Evolutionary conservation across 2,113 vertebrate species (phyloP), one percentile per base, ranked within the genome.

Genomic region (Orthonyx spaldingii): DNA sequence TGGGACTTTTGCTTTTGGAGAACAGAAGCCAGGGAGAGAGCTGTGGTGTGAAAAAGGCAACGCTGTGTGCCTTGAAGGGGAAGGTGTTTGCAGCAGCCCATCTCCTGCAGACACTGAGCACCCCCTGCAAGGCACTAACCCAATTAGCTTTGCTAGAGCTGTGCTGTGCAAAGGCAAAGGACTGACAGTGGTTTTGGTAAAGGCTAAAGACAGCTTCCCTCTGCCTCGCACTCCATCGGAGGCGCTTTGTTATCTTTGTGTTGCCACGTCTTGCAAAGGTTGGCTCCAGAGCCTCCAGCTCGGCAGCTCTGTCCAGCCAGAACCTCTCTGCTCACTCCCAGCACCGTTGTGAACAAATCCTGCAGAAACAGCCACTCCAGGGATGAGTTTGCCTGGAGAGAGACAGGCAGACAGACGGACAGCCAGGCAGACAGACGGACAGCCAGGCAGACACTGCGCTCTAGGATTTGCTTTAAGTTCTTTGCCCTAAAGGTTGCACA

Each of bases 1-100:
- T 97, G 96, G 96, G 90, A 94, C 93, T 97, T 97, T 97, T 93
- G 95, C 97, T 97, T 96, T 92, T 94, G 2, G 94, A 97, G 95
- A 83, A 94, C 93, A 97, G 93, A 96, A 96, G 77, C 79, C 89
- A 17, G 92, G 84, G 93, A 93, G 94, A 95, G 80, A 96, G 96
- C 90, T 78, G 96, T 84, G 95, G 93, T 94, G 50, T 90, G 97
- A 93, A 96, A 97, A 95, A 95, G 95, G 96, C 95, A 44, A 75
- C 24, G 90, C 42, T 94, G 95, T 52, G 89, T 95, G 97, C 89
- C 94, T 85, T 60, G 88, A 83, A 83, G 26, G 93, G 95, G 94
- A 94, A 93, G 84, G 90, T 37, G 78, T 96, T 97, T 96, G 95
- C 95, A 93, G 96, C 91, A 90, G 96, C 97, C 89, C 89, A 89